phyloP scores from a whole-genome alignment of 2,888 invertebrate species.

The Papilio gigon region DNA sequence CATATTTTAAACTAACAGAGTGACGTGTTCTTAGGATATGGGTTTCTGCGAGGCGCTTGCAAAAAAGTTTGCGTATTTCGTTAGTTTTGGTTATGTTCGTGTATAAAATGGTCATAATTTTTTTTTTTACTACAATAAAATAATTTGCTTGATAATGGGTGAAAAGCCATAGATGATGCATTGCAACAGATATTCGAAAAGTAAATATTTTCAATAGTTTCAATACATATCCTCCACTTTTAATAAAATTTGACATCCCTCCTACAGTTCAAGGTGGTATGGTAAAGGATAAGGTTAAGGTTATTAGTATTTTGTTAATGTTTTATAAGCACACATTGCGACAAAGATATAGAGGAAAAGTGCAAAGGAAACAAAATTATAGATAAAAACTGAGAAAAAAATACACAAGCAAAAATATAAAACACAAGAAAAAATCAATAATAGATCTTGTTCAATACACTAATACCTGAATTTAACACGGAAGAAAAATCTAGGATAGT shows the following conservation, averaged over 20 bases:
- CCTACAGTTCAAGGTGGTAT: background rate
- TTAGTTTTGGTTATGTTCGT: too few relatives aligned
- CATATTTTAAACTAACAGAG: too few relatives aligned
- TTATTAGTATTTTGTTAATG: background rate
- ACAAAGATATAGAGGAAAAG: background rate
- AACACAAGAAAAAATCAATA: background rate
- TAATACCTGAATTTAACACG: background rate
- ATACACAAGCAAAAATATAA: constrained; percentile 4
- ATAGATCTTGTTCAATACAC: background rate
- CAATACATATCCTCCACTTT: background rate
- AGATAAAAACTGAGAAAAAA: background rate
- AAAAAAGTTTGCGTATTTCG: too few relatives aligned
- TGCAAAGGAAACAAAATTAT: background rate
- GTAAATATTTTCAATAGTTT: too few relatives aligned
- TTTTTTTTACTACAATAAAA: too few relatives aligned
- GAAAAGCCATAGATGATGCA: background rate
- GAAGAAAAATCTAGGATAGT: background rate
- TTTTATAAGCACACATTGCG: background rate
- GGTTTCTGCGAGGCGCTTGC: too few relatives aligned
- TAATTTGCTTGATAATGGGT: background rate
- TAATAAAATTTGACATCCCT: background rate
- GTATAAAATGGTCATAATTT: too few relatives aligned
- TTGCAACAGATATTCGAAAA: background rate
- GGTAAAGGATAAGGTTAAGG: background rate
- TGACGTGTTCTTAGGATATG: too few relatives aligned